Conservation (phyloP, 2,888 invertebrate species). For the Cryptus armator region DNA sequence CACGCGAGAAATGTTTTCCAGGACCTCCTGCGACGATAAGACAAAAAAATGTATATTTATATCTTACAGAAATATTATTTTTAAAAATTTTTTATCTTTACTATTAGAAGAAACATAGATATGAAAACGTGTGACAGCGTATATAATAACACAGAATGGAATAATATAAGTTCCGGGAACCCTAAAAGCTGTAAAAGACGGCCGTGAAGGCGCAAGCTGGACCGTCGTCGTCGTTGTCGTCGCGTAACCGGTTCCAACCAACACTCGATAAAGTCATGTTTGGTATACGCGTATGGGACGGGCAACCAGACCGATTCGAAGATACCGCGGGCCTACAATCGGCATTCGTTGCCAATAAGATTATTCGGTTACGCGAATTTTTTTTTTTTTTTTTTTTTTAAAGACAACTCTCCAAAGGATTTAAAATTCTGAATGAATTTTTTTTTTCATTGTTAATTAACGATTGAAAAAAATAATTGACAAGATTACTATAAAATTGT, state of each 20-base stretch:
- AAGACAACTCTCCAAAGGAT: background rate
- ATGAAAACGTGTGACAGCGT: background rate
- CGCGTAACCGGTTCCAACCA: conserved; percentile 78
- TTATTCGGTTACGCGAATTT: background rate
- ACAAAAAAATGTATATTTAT: conserved; percentile 8
- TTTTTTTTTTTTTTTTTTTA: background rate
- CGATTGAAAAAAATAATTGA: no score
- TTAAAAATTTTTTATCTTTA: background rate
- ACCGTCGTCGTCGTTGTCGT: conserved; percentile 45
- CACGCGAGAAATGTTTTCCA: conserved; percentile 12
- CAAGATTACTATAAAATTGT: no score
- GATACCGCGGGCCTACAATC: conserved; percentile 7
- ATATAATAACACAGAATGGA: background rate
- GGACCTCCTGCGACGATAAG: conserved; percentile 5
- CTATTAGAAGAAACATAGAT: conserved; percentile 6
- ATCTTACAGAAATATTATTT: background rate
- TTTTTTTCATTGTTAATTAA: background rate
- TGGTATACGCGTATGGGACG: conserved; percentile 44
- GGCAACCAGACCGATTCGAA: conserved; percentile 27
- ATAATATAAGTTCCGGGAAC: conserved; percentile 64
- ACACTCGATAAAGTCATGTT: conserved; percentile 79
- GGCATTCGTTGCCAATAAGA: background rate
- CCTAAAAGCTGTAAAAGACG: conserved; percentile 60
- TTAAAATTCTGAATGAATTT: background rate
- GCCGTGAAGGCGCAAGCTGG: conserved; percentile 18